Base-by-base conservation (phyloP, 2,888 invertebrate species). In the Pollenia amentaria region DNA sequence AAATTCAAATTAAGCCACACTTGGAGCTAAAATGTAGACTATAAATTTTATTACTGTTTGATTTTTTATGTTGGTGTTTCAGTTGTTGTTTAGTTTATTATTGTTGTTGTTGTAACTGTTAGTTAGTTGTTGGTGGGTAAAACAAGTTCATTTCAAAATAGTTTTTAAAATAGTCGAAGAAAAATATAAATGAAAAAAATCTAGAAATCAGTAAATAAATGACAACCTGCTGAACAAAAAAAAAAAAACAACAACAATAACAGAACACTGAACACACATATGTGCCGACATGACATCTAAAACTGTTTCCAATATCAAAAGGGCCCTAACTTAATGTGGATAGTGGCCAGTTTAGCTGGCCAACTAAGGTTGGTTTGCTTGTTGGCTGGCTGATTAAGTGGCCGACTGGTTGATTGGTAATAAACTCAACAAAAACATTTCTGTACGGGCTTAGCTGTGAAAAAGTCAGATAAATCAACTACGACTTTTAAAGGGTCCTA, bases 61-160 rank as follows among this genome's bases (percentile, higher is more conserved):
- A 60, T 72, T 80, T 64, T 53, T 69, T 69, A 57, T 55, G 73
- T 51, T 84, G 53, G 11, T 65, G 69, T 75, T 11, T 62, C 42
- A 18, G 40, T 64, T 38, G 72, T 42, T 42, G 18, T 18, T 62
- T 51, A 44, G n/a, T 12, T 42, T 64, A 18, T 21, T 48, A 29
- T 16, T 53, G 70, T 42, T 9, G 11, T 53, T 73, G 67, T 75
- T 80, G 69, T 80, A 57, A 70, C 42, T 55, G 16, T 65, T 64
- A 51, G 84, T 51, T 53, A 29, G 29, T 69, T 82, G 73, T 86
- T 82, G 55, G 70, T 83, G 82, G 82, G 83, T 86, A 83, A 83
- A 86, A 86, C 83, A 86, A 83, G 83, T 86, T 86, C 83, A 51
- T 85, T 81, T 81, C 40, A 46, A 84, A 84, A 82, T 53, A 64